A percentile compares a stretch with the other conserved stretches of the same genome.
phyloP scores from a whole-genome alignment of 1,140 invertebrate species.

The Drosophila takahashii region DNA sequence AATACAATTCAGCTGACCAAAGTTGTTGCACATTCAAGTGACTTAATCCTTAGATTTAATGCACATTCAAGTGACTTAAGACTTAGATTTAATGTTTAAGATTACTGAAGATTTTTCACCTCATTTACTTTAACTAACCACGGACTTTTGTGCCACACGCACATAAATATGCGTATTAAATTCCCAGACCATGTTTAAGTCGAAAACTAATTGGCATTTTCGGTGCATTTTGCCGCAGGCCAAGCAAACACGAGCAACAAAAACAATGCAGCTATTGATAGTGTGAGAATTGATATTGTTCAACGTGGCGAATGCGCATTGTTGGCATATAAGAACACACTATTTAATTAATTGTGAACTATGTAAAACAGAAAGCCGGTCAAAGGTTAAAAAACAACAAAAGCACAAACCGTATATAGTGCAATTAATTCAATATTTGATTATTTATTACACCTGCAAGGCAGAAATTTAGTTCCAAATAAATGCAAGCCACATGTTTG shows the following conservation, averaged over 20 bases:
- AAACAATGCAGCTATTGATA: slow-evolving; percentile 7
- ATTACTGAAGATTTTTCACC: background rate
- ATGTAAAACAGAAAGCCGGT: slow-evolving; percentile 23
- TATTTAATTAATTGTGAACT: slow-evolving; percentile 53
- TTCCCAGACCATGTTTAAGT: background rate
- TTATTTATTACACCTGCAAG: slow-evolving; percentile 67
- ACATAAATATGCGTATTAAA: slow-evolving; percentile 9
- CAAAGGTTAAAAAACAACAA: slow-evolving; percentile 34
- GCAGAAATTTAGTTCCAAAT: slow-evolving; percentile 48
- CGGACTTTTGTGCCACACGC: background rate
- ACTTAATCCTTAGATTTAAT: slow-evolving; percentile 13
- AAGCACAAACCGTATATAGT: slow-evolving; percentile 39
- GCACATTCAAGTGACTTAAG: slow-evolving; percentile 24
- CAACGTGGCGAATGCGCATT: slow-evolving; percentile 33
- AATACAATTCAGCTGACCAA: slow-evolving; percentile 1
- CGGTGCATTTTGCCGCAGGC: slow-evolving; percentile 10
- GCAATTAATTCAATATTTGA: slow-evolving; percentile 71
- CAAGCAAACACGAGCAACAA: background rate
- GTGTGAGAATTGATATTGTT: slow-evolving; percentile 2
- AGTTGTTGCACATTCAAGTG: slow-evolving; percentile 29
- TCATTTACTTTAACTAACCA: slow-evolving; percentile 20
- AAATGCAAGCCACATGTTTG: slow-evolving; percentile 47
- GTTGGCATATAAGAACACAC: slow-evolving; percentile 15
- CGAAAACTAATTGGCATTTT: slow-evolving; percentile 27
- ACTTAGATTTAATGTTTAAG: background rate